These are phyloP conservation scores for Hirudo medicinalis DNA, from an alignment of 1,140 invertebrate genomes.

Conservation along the genomic window DNA sequence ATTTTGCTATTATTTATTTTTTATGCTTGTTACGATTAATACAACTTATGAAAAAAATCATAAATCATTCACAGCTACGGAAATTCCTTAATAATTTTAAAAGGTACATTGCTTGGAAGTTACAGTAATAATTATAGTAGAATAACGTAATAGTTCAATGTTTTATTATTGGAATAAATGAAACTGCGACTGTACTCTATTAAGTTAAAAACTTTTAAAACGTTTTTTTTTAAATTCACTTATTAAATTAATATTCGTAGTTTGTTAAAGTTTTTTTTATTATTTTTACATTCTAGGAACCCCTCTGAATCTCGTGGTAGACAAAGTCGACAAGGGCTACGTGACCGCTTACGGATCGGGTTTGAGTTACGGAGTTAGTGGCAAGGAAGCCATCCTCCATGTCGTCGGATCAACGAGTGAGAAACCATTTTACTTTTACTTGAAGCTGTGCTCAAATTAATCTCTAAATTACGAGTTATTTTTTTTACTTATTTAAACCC, in stretches of 20 bases:
- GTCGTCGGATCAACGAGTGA: constrained; percentile 81
- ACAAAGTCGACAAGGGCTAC: constrained; percentile 63
- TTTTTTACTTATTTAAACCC: no score
- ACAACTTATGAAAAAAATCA: no score
- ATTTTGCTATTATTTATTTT: no score
- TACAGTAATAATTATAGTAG: no score
- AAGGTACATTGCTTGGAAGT: no score
- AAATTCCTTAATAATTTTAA: no score
- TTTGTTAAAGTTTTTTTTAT: background rate
- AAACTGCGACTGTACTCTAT: background rate
- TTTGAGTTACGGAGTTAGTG: constrained; percentile 55
- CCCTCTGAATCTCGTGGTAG: constrained; percentile 89
- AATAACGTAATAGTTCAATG: background rate
- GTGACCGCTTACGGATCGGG: constrained; percentile 82
- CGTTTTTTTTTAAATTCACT: no score
- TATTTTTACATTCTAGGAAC: constrained; percentile 51
- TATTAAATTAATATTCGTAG: no score
- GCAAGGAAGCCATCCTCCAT: constrained; percentile 79
- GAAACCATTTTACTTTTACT: constrained; percentile 42
- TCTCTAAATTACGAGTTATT: no score
- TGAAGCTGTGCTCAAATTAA: no score
- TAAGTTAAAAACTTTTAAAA: background rate
- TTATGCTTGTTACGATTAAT: no score
- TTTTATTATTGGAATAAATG: background rate
- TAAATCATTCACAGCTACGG: no score